Evolutionary conservation across 2,888 invertebrate genomes (phyloP).

Genomic region (Clostera curtula): DNA sequence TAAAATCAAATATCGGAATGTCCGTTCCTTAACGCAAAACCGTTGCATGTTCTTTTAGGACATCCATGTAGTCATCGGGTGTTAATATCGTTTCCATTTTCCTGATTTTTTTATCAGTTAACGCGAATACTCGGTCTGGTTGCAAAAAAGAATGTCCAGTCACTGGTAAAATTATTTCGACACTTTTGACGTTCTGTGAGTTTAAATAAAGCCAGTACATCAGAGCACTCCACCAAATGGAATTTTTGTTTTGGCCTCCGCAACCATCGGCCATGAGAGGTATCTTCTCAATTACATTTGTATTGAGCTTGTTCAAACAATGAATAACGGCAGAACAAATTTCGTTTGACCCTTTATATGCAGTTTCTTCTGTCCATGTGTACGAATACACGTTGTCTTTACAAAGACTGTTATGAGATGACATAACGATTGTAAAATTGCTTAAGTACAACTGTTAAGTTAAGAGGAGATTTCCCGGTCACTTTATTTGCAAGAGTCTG

Average conservation of each 20-base stretch:
- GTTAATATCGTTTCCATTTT: conserved; percentile 8
- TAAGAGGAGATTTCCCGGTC: too few relatives aligned
- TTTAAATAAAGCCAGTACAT: conserved; percentile 4
- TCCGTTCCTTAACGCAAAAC: conserved; percentile 4
- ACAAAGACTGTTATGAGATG: conserved; percentile 21
- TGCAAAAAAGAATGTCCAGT: conserved; percentile 16
- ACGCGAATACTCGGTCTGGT: conserved; percentile 12
- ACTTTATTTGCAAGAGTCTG: too few relatives aligned
- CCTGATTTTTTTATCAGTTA: conserved; percentile 10
- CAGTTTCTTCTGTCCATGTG: conserved; percentile 18
- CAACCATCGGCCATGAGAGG: conserved; percentile 21
- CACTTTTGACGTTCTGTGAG: conserved; percentile 7
- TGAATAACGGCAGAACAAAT: conserved; percentile 18
- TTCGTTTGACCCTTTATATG: conserved; percentile 18
- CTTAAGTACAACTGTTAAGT: conserved; percentile 33
- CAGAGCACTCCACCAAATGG: conserved; percentile 6
- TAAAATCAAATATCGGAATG: conserved; percentile 2
- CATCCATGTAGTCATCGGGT: conserved; percentile 3
- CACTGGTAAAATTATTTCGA: conserved; percentile 16
- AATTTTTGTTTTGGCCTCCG: conserved; percentile 23
- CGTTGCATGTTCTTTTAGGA: conserved; percentile 4
- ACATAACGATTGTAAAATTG: conserved; percentile 27
- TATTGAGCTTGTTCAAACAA: conserved; percentile 7
- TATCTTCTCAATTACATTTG: conserved; percentile 9
- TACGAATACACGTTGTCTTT: conserved; percentile 23